A percentile compares a stretch with the other conserved stretches of the same genome.
These are phyloP conservation scores for Epinotia brunnichana DNA, from an alignment of 2,888 invertebrate species.

Conservation along the genomic window DNA sequence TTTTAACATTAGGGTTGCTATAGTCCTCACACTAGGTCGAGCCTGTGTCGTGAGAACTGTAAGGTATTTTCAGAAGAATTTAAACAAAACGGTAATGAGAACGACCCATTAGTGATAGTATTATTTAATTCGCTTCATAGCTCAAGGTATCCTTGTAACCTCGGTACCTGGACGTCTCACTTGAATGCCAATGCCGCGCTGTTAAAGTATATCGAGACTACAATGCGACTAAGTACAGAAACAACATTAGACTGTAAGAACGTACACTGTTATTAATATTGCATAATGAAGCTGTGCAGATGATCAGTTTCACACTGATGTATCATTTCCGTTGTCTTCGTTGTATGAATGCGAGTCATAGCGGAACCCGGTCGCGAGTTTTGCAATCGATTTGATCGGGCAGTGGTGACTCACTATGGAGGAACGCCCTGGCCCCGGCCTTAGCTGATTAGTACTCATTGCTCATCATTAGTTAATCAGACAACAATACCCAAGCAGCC, in stretches of 20 bases:
- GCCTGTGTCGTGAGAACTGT: no score
- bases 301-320: conserved; percentile 50
- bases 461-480: conserved; percentile 73
- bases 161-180: conserved; percentile 69
- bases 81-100: no score
- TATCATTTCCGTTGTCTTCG: conserved; percentile 54
- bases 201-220: conserved; percentile 30
- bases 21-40: no score
- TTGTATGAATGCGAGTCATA: conserved; percentile 47
- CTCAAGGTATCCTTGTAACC: conserved; percentile 68
- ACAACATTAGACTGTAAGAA: background rate
- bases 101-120: no score
- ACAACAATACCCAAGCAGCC: conserved; percentile 51
- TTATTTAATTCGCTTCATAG: conserved; percentile 56
- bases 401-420: conserved; percentile 66
- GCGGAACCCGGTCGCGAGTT: conserved; percentile 47
- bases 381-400: conserved; percentile 47
- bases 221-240: conserved; percentile 14
- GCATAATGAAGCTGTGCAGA: conserved; percentile 6
- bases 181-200: conserved; percentile 73
- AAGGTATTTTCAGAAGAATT: no score
- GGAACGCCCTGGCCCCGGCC: conserved; percentile 73
- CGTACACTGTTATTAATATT: background rate
- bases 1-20: no score
- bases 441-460: conserved; percentile 74